Conservation (phyloP, 23 tunicate genomes). For the Phallusia fumigata region DNA sequence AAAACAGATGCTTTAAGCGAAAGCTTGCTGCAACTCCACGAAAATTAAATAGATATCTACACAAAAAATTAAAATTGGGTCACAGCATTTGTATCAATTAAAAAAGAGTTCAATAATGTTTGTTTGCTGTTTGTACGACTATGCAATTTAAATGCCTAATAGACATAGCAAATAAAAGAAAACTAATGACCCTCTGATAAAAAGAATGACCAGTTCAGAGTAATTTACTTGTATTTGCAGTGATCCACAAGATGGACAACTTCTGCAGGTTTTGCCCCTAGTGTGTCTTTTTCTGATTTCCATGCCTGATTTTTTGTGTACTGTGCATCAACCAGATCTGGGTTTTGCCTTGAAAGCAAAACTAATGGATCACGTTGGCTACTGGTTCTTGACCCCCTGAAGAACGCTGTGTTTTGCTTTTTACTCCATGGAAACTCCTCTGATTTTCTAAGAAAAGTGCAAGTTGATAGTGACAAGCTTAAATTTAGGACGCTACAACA, state of each 20-base stretch:
- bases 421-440: conserved; percentile 76
- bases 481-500: no score
- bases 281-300: conserved; percentile 81
- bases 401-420: conserved; percentile 66
- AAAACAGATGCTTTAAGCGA: conserved; percentile 85
- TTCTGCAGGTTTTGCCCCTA: conserved; percentile 90
- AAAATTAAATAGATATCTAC: conserved; percentile 84
- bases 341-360: conserved; percentile 68
- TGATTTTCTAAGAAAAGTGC: conserved; percentile 37
- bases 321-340: conserved; percentile 82
- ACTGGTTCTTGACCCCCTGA: conserved; percentile 88
- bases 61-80: neutral
- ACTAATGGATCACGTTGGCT: conserved; percentile 71
- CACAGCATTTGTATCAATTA: no score
- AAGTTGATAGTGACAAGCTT: neutral
- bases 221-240: conserved; percentile 78
- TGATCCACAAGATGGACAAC: conserved; percentile 78
- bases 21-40: conserved; percentile 98
- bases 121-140: no score
- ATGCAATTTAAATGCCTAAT: neutral
- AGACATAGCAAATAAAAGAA: neutral
- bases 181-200: no score
- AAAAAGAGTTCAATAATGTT: no score
- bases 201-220: neutral
- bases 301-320: conserved; percentile 94